These are phyloP conservation scores for Montipora sp. DNA, from an alignment of 64 coral and sea anemone species.

Conservation along the genomic window DNA sequence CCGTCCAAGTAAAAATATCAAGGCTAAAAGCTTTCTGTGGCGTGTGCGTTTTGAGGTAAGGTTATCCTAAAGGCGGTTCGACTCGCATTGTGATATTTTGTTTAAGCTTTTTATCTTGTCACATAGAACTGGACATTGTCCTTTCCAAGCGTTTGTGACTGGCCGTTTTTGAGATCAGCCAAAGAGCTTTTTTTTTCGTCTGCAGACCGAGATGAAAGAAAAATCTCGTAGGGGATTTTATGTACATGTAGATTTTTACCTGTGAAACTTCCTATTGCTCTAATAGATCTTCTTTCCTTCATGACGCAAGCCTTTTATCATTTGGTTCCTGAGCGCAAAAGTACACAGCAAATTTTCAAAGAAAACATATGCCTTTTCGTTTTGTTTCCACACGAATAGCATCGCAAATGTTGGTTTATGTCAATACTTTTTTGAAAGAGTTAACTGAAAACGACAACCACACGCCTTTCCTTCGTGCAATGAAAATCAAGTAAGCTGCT, in stretches of 20 bases:
- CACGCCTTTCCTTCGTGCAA: not conserved
- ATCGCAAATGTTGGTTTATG: not conserved
- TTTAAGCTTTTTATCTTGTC: conserved; percentile 41
- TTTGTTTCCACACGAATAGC: not conserved
- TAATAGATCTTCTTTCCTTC: conserved; percentile 1
- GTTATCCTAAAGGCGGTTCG: conserved; percentile 10
- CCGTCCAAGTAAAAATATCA: not conserved
- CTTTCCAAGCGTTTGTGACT: not conserved
- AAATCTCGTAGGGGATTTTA: not conserved
- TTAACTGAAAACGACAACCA: not conserved
- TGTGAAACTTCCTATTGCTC: not conserved
- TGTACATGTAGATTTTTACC: not conserved
- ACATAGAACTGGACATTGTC: not conserved
- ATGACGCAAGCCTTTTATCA: conserved; percentile 52
- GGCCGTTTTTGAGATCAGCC: not conserved
- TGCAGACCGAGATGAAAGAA: not conserved
- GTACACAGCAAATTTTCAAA: conserved; percentile 1
- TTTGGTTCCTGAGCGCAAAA: conserved; percentile 35
- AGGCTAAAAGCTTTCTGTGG: not conserved
- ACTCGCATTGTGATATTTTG: conserved; percentile 18
- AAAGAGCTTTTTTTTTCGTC: not conserved
- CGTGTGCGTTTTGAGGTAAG: conserved; percentile 21
- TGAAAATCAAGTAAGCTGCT: not conserved
- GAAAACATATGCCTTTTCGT: not conserved
- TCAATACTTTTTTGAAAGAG: not conserved